These are phyloP conservation scores for Nymphicus hollandicus DNA, from an alignment of 2,113 vertebrate species.

Conservation along the genomic window DNA sequence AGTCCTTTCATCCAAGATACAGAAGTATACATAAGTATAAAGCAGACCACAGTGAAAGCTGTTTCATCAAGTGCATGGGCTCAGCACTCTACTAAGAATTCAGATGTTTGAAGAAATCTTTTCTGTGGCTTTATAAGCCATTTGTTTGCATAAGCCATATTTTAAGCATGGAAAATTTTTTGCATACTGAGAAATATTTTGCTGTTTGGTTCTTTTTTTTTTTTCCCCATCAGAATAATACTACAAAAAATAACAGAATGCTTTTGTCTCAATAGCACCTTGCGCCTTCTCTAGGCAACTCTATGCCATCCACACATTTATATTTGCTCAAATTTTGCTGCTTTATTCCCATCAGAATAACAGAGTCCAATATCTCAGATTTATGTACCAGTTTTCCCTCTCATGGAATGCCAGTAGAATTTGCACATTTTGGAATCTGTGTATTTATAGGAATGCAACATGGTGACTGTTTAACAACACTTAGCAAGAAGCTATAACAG, in stretches of 20 bases:
- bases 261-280: not conserved
- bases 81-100: not conserved
- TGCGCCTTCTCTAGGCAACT: not conserved
- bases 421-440: not conserved
- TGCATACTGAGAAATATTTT: not conserved
- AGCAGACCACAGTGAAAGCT: not conserved
- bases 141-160: not conserved
- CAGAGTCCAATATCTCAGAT: not conserved
- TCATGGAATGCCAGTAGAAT: not conserved
- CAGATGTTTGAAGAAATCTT: not conserved
- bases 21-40: not conserved
- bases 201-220: not conserved
- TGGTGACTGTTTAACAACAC: not conserved
- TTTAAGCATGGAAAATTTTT: not conserved
- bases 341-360: not conserved
- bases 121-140: not conserved
- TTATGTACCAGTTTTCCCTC: not conserved
- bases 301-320: not conserved
- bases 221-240: not conserved
- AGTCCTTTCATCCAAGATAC: not conserved
- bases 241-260: not conserved
- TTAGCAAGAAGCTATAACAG: not conserved
- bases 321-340: not conserved
- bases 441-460: not conserved
- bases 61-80: not conserved